Percentiles rank a stretch among this genome's conserved stretches.
Evolutionary conservation across 2,888 invertebrate species (phyloP).

Genomic region (Platypus cylindrus): DNA sequence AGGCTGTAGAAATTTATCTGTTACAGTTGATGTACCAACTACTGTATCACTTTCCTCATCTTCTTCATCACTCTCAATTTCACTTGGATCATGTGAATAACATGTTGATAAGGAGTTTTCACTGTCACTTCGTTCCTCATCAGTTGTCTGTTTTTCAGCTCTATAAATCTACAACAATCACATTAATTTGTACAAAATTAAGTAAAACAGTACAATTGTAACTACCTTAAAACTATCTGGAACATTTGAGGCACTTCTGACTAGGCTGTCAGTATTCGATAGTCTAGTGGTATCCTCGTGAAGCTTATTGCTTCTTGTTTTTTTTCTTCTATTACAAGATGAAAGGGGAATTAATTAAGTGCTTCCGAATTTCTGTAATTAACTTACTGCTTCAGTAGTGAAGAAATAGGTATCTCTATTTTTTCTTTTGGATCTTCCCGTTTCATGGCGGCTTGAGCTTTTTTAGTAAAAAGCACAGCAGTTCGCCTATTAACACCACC

Average conservation of each 20-base stretch:
- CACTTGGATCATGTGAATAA: constrained; percentile 34
- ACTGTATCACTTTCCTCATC: constrained; percentile 29
- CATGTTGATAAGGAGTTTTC: constrained; percentile 37
- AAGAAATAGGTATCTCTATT: constrained; percentile 34
- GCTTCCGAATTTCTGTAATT: too few relatives aligned
- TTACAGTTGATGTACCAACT: constrained; percentile 28
- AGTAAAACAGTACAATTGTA: not conserved
- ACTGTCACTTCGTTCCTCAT: constrained; percentile 33
- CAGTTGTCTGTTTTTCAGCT: constrained; percentile 32
- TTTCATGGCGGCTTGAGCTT: constrained; percentile 44
- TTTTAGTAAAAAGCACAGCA: constrained; percentile 65
- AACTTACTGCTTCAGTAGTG: constrained; percentile 10
- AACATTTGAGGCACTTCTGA: constrained; percentile 21
- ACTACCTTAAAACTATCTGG: constrained; percentile 38
- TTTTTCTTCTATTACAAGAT: constrained; percentile 13
- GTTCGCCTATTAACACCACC: constrained; percentile 58
- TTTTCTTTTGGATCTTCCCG: constrained; percentile 37
- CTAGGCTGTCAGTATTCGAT: constrained; percentile 3
- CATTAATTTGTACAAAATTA: not conserved
- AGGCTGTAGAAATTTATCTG: constrained; percentile 50
- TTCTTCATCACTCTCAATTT: constrained; percentile 33
- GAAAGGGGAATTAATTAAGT: not conserved
- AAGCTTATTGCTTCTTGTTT: too few relatives aligned
- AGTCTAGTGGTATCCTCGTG: constrained; percentile 24
- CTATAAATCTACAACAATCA: constrained; percentile 33